phyloP scores from a whole-genome alignment of 1,140 invertebrate species.

The Mactra quadrangularis region DNA sequence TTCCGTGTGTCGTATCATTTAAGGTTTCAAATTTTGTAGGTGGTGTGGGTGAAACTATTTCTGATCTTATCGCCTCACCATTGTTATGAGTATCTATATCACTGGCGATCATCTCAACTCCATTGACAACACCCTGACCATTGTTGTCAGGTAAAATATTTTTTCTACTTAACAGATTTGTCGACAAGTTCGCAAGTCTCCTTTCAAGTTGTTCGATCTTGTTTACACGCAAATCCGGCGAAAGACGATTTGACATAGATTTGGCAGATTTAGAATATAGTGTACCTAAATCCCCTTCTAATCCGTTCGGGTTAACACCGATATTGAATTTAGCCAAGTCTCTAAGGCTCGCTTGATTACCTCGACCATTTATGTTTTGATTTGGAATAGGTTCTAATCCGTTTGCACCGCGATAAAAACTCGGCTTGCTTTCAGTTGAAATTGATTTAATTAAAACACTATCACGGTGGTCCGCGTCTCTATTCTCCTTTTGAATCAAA shows the following conservation, averaged over 20 bases:
- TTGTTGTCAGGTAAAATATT: slow-evolving; percentile 48
- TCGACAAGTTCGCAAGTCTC: slow-evolving; percentile 35
- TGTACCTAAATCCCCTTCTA: slow-evolving; percentile 43
- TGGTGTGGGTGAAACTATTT: slow-evolving; percentile 23
- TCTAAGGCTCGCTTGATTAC: slow-evolving; percentile 36
- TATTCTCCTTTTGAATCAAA: background rate
- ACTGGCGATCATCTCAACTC: slow-evolving; percentile 4
- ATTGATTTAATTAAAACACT: slow-evolving; percentile 1
- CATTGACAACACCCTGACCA: slow-evolving; percentile 15
- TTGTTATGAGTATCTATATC: slow-evolving; percentile 41
- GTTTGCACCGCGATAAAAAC: background rate
- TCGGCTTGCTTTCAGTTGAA: background rate
- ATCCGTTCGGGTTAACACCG: slow-evolving; percentile 30
- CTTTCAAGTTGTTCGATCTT: slow-evolving; percentile 33
- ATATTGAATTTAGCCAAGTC: slow-evolving; percentile 42
- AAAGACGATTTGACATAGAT: slow-evolving; percentile 41
- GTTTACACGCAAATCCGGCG: slow-evolving; percentile 20
- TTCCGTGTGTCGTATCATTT: background rate
- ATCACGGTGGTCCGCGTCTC: background rate
- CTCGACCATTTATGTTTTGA: slow-evolving; percentile 14
- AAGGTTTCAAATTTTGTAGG: background rate
- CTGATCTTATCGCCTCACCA: slow-evolving; percentile 19
- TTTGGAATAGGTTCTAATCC: slow-evolving; percentile 3
- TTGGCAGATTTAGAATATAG: slow-evolving; percentile 29
- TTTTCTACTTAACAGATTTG: slow-evolving; percentile 42